phyloP scores from a whole-genome alignment of 2,113 vertebrate species.

The Ramphastos sulfuratus region DNA sequence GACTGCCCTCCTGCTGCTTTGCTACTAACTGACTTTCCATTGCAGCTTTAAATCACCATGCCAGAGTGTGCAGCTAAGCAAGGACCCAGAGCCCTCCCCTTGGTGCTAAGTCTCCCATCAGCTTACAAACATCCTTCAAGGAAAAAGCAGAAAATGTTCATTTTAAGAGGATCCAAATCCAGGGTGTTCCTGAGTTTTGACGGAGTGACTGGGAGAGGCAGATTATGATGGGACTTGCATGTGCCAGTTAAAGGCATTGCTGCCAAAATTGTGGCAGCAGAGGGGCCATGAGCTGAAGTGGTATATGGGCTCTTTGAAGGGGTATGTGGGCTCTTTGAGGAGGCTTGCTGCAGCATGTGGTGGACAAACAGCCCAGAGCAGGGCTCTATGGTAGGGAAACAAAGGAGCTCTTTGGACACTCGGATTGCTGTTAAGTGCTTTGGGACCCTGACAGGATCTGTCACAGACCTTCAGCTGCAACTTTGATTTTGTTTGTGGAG shows the following conservation, averaged over 20 bases:
- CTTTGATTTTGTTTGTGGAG: background rate
- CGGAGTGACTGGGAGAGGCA: fast-evolving
- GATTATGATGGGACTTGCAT: fast-evolving
- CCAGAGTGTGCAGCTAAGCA: background rate
- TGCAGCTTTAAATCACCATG: background rate
- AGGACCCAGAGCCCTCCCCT: background rate
- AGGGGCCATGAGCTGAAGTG: fast-evolving
- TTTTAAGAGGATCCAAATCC: background rate
- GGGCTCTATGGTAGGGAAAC: background rate
- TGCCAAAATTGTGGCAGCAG: background rate
- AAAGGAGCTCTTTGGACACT: background rate
- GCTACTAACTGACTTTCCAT: background rate
- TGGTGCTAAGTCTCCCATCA: background rate
- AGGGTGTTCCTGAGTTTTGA: background rate
- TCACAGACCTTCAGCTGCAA: background rate
- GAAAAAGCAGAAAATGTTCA: background rate
- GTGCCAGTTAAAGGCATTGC: background rate
- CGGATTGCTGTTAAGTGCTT: background rate
- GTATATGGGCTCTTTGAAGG: fast-evolving
- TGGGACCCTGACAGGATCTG: fast-evolving
- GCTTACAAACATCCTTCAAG: background rate
- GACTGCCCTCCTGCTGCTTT: background rate
- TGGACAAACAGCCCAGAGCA: background rate
- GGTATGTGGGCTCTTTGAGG: fast-evolving
- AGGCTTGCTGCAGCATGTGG: background rate